Conservation (phyloP, 2,113 vertebrate genomes). For the Girardinichthys multiradiatus region DNA sequence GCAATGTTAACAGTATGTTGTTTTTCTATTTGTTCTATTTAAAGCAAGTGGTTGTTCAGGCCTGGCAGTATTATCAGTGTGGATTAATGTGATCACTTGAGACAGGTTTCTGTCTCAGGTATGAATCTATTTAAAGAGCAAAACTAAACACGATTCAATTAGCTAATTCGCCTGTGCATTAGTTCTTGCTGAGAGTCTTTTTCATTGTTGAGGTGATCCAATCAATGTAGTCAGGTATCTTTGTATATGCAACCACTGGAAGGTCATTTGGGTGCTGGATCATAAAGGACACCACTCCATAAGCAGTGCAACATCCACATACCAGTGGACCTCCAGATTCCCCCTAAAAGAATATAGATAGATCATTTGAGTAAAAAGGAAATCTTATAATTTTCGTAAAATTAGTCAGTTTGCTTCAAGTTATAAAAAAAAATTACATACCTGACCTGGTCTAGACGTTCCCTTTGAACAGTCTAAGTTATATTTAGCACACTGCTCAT, state of each 20-base stretch:
- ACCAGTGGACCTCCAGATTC: slow-evolving; percentile 87
- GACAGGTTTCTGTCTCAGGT: not conserved
- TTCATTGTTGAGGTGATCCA: slow-evolving; percentile 63
- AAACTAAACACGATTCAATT: not conserved
- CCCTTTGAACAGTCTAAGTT: slow-evolving; percentile 75
- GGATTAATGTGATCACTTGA: not conserved
- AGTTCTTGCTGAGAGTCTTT: not conserved
- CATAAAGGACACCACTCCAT: slow-evolving; percentile 75
- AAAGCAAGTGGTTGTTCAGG: not conserved
- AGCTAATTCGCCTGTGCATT: not conserved
- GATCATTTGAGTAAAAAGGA: not conserved
- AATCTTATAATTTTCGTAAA: not conserved
- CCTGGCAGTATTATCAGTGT: not conserved
- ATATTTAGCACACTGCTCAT: slow-evolving; percentile 36
- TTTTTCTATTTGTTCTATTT: not conserved
- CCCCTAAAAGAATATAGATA: slow-evolving; percentile 70
- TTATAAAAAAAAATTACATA: slow-evolving; percentile 22
- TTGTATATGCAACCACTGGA: slow-evolving; percentile 64
- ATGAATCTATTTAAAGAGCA: not conserved
- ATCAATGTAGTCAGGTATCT: slow-evolving; percentile 58
- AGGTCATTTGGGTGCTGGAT: fast-evolving
- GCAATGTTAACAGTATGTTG: not conserved
- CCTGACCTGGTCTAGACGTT: slow-evolving; percentile 63
- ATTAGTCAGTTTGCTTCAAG: not conserved
- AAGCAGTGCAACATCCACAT: slow-evolving; percentile 71